Evolutionary conservation across 2,113 vertebrate species (phyloP).

Genomic region (Sakesphorus luctuosus): DNA sequence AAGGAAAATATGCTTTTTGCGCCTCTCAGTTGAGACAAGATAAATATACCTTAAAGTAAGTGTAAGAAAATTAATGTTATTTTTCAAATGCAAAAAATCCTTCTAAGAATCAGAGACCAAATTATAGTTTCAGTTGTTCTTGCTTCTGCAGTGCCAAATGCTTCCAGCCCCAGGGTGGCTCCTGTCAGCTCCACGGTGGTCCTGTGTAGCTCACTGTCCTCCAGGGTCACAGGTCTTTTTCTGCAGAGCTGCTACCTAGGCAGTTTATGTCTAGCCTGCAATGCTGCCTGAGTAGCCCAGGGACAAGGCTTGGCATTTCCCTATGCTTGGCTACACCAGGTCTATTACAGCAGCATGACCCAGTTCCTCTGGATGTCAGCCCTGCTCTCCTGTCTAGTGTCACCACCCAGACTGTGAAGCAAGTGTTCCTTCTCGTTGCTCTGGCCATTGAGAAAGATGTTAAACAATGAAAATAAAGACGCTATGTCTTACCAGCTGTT

Average conservation of each 20-base stretch:
- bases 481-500: neutral
- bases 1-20: neutral
- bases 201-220: fast-evolving
- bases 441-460: neutral
- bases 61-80: neutral
- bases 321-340: neutral
- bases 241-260: neutral
- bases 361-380: neutral
- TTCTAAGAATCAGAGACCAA: neutral
- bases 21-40: neutral
- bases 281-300: fast-evolving
- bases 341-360: neutral
- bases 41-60: neutral
- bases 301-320: neutral
- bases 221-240: neutral
- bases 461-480: neutral
- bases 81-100: neutral
- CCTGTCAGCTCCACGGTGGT: neutral
- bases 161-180: neutral
- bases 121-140: neutral
- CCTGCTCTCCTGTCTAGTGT: neutral
- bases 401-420: neutral
- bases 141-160: neutral
- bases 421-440: fast-evolving
- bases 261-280: neutral